Base-by-base conservation (phyloP, 2,888 invertebrate genomes). In the Chrysolina americana region DNA sequence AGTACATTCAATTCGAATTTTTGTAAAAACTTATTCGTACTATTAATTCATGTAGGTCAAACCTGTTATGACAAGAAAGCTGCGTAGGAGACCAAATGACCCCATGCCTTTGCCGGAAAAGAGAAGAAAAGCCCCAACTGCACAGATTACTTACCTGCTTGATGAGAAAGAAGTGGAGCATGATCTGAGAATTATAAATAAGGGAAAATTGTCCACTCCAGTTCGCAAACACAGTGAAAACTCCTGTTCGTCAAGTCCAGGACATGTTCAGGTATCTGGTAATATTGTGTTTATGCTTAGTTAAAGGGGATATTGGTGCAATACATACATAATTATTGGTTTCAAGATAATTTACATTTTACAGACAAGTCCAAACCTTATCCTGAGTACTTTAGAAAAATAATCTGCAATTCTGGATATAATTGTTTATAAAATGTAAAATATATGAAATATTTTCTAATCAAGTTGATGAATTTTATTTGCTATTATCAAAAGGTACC, bases 21-120 rank as follows among this genome's bases (percentile, higher is more conserved):
- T 36, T 36, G 36, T 36, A 8, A 6, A 36, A 6, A 36, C 36
- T 6, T 36, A 36, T 6, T 36, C 8, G 0, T 8, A 8, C 36
- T 6, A 36, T 6, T 36, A 36, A 36, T 8, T 48, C 11, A 74
- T 69, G 3, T 68, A 82, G 82, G 94, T 95, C n/a, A 98, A 98
- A 85, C 97, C 98, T 13, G 95, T 96, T n/a, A 95, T 97, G 90
- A 98, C 98, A 41, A 91, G 98, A 36, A 98, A 98, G 87, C 89
- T 98, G 36, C 90, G 98, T 5, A 91, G 98, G 76, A 91, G 98
- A 28, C 98, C 98, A 0, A 98, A 98, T 87, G 98, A 98, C 87
- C 98, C 98, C 0, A 91, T 96, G 56, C 98, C 97, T 5, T 92
- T 94, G 75, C 95, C 96, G 9, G 93, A 96, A 83, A 97, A 98